Conservation (phyloP, 2,888 invertebrate genomes). For the Limnephilus lunatus region DNA sequence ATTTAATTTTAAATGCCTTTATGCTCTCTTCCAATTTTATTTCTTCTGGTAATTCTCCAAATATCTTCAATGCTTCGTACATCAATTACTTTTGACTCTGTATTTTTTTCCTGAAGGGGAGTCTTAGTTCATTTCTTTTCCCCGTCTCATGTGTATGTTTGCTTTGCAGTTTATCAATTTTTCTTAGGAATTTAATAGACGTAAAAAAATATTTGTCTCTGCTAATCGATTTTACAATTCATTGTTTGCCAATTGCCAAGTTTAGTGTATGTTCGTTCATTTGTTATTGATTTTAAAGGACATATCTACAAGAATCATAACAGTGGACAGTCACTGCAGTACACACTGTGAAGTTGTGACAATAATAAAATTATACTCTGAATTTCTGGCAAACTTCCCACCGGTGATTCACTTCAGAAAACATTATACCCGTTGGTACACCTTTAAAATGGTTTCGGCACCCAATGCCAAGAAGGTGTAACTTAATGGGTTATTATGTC, state of each 20-base stretch:
- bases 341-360: background rate
- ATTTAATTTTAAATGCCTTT: too few species aligned
- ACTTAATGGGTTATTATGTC: slow-evolving; percentile 30
- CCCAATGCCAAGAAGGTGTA: slow-evolving; percentile 39
- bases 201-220: background rate
- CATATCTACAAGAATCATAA: background rate
- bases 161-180: too few species aligned
- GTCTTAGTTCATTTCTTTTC: too few species aligned
- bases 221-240: background rate
- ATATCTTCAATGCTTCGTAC: too few species aligned
- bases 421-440: slow-evolving; percentile 28
- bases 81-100: too few species aligned
- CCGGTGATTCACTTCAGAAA: slow-evolving; percentile 27
- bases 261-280: background rate
- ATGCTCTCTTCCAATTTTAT: too few species aligned
- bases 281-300: background rate
- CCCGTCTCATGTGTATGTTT: too few species aligned
- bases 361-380: slow-evolving; percentile 5
- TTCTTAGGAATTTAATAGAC: too few species aligned
- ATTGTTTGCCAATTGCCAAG: background rate
- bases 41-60: too few species aligned
- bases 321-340: background rate
- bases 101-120: too few species aligned
- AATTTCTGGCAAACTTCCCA: slow-evolving; percentile 25
- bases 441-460: background rate